Conservation (phyloP, 2,888 invertebrate genomes). For the Lepidocyrtoides sp. region DNA sequence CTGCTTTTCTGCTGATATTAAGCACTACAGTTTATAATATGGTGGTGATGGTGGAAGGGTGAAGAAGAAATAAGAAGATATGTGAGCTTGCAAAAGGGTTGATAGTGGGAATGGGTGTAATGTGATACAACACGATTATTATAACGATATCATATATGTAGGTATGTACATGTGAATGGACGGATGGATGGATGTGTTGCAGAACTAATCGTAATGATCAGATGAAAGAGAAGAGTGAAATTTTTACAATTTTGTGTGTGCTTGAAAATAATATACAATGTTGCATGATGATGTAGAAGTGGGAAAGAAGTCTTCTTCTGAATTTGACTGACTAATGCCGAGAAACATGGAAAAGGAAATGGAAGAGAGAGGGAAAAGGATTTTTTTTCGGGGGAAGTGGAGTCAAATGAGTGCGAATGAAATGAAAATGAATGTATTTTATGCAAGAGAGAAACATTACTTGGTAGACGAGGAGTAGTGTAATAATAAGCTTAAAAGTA, state of each 20-base stretch:
- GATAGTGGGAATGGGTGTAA: constrained; percentile 43
- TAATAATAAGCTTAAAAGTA: constrained; percentile 28
- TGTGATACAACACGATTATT: constrained; percentile 16
- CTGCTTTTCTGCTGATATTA: constrained; percentile 24
- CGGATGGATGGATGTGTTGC: constrained; percentile 33
- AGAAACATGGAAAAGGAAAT: constrained; percentile 8
- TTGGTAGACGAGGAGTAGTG: not conserved
- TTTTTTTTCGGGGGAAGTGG: constrained; percentile 25
- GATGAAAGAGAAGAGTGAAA: not conserved
- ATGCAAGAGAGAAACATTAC: constrained; percentile 31
- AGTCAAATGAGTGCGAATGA: constrained; percentile 46
- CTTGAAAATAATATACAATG: not conserved
- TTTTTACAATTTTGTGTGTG: constrained; percentile 8
- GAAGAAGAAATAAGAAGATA: not conserved
- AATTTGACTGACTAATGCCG: constrained; percentile 32
- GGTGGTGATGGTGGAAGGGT: not conserved
- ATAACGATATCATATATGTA: not conserved
- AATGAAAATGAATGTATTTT: constrained; percentile 24
- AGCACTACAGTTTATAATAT: not conserved
- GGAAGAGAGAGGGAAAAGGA: not conserved
- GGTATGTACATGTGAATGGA: too few species aligned
- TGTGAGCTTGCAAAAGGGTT: constrained; percentile 12
- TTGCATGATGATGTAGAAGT: not conserved
- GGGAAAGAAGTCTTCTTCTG: not conserved
- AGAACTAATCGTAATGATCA: constrained; percentile 61